phyloP scores from a whole-genome alignment of 1,140 invertebrate genomes.

The Bilobella aurantiaca region DNA sequence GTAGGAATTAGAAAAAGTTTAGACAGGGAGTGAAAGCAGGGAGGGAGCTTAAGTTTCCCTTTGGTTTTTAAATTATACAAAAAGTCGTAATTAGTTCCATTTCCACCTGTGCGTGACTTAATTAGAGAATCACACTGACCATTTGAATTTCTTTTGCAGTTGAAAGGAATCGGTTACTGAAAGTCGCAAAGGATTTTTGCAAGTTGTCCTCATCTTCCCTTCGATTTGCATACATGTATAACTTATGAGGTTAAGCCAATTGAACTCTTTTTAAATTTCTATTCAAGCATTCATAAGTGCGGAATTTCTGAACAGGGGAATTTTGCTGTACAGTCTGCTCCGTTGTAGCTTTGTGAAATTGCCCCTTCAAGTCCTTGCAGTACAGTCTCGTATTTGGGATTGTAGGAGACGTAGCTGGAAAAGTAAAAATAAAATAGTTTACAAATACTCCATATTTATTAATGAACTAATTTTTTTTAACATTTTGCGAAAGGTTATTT shows the following conservation, averaged over 20 bases:
- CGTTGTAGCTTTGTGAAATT: slow-evolving; percentile 32
- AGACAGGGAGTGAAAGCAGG: background rate
- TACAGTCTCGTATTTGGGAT: slow-evolving; percentile 36
- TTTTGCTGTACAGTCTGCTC: slow-evolving; percentile 33
- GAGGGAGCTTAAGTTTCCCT: background rate
- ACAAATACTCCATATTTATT: background rate
- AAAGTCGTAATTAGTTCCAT: background rate
- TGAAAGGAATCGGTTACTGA: background rate
- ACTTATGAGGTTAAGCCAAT: background rate
- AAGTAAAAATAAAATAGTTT: slow-evolving; percentile 10
- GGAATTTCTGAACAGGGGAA: slow-evolving; percentile 35
- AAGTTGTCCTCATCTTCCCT: background rate
- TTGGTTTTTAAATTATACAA: background rate
- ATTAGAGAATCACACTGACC: background rate
- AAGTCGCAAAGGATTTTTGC: background rate
- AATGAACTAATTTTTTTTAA: too few species aligned
- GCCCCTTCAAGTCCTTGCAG: slow-evolving; percentile 37
- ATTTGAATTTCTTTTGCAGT: background rate
- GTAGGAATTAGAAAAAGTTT: background rate
- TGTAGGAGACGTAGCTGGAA: slow-evolving; percentile 35
- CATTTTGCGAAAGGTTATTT: too few species aligned
- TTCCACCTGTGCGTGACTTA: background rate
- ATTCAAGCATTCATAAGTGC: slow-evolving; percentile 16
- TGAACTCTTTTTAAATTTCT: background rate
- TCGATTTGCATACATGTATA: background rate